Conservation (phyloP, 2,113 vertebrate species). For the Dipodomys ordii region DNA sequence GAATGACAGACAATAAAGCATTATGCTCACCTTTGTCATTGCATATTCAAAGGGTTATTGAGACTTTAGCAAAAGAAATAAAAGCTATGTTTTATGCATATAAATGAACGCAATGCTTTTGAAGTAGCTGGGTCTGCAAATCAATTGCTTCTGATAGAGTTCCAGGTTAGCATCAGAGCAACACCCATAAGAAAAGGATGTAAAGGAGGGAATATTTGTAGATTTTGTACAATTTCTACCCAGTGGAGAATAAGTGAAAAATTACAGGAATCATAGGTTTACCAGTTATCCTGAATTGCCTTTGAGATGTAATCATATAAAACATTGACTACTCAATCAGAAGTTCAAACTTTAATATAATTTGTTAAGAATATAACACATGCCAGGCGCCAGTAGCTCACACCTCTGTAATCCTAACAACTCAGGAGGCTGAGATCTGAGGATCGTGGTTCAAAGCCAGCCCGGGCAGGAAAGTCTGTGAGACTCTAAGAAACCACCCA, state of each 20-base stretch:
- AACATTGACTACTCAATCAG: background rate
- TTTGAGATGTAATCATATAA: conserved; percentile 44
- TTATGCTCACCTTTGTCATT: background rate
- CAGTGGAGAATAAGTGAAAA: background rate
- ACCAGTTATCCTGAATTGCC: background rate
- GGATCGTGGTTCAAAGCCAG: too few relatives aligned
- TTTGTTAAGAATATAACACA: conserved; percentile 23
- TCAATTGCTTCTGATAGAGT: background rate
- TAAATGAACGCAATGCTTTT: conserved; percentile 22
- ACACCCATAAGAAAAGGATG: background rate
- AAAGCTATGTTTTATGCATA: background rate
- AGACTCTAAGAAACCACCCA: too few relatives aligned
- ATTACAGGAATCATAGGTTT: background rate
- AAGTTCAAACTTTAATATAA: conserved; percentile 15
- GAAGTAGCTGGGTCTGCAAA: background rate
- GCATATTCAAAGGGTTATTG: background rate
- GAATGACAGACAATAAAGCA: background rate
- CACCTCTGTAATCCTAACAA: too few relatives aligned
- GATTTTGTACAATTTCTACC: background rate
- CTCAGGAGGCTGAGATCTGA: too few relatives aligned
- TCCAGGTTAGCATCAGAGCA: background rate
- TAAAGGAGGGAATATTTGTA: background rate
- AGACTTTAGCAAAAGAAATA: conserved; percentile 49
- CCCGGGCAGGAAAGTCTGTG: too few relatives aligned
- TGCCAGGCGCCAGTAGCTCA: too few relatives aligned